Evolutionary conservation across 2,888 invertebrate genomes (phyloP), one percentile per base, ranked within the genome.

Genomic region (Nemotelus pantherinus): DNA sequence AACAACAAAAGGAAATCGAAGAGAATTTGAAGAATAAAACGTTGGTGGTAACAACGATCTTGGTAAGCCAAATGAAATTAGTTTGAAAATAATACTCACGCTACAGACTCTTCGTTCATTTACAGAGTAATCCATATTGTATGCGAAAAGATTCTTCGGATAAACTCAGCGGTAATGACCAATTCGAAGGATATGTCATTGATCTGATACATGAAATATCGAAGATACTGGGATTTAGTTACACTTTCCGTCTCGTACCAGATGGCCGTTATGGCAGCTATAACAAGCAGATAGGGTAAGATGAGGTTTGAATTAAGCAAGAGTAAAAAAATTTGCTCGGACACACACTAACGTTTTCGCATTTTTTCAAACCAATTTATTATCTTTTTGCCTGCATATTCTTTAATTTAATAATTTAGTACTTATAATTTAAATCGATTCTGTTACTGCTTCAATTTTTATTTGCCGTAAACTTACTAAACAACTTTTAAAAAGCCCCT

Each of bases 151-250:
- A 94, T 84, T 94, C 95, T 4, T 93, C 94, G 82, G 93, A 93
- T 82, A 93, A 93, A 80, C 89, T 97, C 72, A 91, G 91, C 3
- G 97, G 97, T 57, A 97, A 97, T 87, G 95, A 95, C 82, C 95
- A 95, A 83, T 97, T 94, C 87, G 97, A 97, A 86, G 97, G 97
- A 53, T 99, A 97, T 88, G 96, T 94, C 81, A 93, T 99, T 80
- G 98, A 99, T 89, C 89, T 99, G 80, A 94, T 98, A 84, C 91
- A 94, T 84, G 96, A 97, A 88, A 96, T 99, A 87, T 93, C 98
- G 72, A 91, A 91, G 84, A 91, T 94, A 80, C 89, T 95, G 82
- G 95, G 95, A 80, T 96, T 96, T 88, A 95, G 95, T 89, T 96
- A 95, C 86, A 94, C 93, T 83, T 94, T 96, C 85, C 92, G 93